These are phyloP conservation scores for Crotalus helleri DNA, from an alignment of 2,113 vertebrate species.

Conservation along the genomic window DNA sequence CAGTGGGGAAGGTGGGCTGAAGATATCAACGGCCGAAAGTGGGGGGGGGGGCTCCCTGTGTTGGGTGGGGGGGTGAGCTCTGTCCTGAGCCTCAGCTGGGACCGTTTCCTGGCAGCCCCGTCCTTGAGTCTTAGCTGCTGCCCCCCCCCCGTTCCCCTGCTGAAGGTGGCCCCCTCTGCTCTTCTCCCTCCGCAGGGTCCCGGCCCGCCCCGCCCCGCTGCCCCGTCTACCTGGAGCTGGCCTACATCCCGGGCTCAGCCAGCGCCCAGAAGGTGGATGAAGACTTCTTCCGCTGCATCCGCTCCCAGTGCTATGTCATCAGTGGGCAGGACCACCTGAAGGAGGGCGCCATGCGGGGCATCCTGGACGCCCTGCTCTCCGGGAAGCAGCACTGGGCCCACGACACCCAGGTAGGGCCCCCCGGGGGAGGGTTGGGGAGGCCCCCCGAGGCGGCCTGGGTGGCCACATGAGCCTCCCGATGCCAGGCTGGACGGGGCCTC, in stretches of 20 bases:
- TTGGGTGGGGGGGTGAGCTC: too few relatives aligned
- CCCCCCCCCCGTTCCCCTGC: neutral
- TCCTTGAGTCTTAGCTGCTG: rapidly evolving
- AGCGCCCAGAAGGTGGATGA: constrained; percentile 74
- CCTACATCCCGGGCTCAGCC: constrained; percentile 82
- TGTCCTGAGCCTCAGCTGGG: neutral
- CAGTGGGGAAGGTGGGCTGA: neutral
- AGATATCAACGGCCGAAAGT: neutral
- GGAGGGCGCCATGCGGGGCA: constrained; percentile 73
- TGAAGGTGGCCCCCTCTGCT: neutral
- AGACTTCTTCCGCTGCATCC: constrained; percentile 81
- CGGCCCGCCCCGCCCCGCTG: neutral
- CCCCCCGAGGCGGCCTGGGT: too few relatives aligned
- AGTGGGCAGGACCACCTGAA: constrained; percentile 85
- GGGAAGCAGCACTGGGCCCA: constrained; percentile 82
- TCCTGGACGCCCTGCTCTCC: constrained; percentile 81
- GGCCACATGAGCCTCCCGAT: too few relatives aligned
- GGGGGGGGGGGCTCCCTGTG: neutral
- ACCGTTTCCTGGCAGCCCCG: neutral
- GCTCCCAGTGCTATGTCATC: constrained; percentile 86
- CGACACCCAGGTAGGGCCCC: constrained; percentile 74
- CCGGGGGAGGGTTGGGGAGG: too few relatives aligned
- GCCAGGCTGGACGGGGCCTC: neutral
- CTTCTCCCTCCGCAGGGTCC: neutral
- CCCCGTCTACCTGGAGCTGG: constrained; percentile 84